phyloP scores from a whole-genome alignment of 1,140 invertebrate species.

The Acromyrmex heyeri region DNA sequence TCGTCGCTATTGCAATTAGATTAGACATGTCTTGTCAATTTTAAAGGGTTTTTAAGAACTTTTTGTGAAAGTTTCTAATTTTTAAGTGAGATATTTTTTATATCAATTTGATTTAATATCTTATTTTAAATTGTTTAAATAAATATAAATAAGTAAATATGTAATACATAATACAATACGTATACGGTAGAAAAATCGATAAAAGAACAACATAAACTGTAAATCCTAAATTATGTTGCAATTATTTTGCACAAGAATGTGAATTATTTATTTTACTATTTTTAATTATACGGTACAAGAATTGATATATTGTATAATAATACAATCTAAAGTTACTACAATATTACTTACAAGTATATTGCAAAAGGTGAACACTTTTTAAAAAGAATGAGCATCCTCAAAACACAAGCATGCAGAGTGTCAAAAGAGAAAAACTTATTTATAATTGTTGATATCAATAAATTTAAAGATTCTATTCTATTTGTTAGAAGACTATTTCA shows the following conservation, averaged over 20 bases:
- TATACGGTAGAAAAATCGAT: background rate
- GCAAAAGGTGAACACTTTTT: background rate
- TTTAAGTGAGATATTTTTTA: background rate
- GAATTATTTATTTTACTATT: background rate
- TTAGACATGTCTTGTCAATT: constrained; percentile 1
- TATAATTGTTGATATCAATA: background rate
- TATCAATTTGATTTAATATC: background rate
- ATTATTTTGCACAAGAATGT: background rate
- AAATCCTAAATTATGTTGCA: constrained; percentile 5
- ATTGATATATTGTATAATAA: constrained; percentile 30
- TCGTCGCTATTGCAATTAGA: background rate
- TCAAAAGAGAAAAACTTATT: background rate
- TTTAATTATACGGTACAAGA: background rate
- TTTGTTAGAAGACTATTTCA: background rate
- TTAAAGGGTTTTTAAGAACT: background rate
- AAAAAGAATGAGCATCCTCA: background rate
- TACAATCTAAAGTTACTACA: constrained; percentile 30
- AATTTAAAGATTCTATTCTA: background rate
- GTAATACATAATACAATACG: background rate
- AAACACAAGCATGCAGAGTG: background rate
- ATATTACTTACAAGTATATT: background rate
- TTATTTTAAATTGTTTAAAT: background rate
- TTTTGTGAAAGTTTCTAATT: constrained; percentile 1
- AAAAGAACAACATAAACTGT: background rate
- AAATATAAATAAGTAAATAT: background rate